Base-by-base conservation (phyloP, 2,888 invertebrate genomes). In the Lathronympha strigana region DNA sequence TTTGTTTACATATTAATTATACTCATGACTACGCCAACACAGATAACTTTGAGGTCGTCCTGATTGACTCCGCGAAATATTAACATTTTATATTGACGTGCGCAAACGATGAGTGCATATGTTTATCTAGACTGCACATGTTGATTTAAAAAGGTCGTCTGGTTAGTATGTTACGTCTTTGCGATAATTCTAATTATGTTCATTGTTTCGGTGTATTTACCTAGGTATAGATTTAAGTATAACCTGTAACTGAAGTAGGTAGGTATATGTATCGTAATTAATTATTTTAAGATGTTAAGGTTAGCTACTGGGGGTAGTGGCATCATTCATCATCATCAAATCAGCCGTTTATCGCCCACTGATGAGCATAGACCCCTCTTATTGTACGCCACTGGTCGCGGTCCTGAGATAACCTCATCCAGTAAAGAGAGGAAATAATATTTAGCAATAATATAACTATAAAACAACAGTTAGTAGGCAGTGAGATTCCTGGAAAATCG, bases 11-110 rank as follows among this genome's bases (percentile, higher is more conserved):
- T 50, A 64, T 49, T 64, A 51, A 38, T 53, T 64, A n/a, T n/a
- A 61, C 45, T 51, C 43, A 61, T 61, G 61, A 55, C 51, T 45
- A 38, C 25, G 55, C 38, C 17, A 33, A 33, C 51, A 51, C 45
- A n/a, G 63, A 58, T 67, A 63, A 63, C 63, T 60, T 67, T 66
- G 63, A 45, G 63, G 63, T 54, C 67, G 68, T 68, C 63, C 68
- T 51, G 67, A 68, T 67, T 67, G 67, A 67, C 68, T 62, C 25
- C 58, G 49, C 19, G 53, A 64, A 53, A 64, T 58, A 43, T 47
- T 61, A 47, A 36, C 64, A 64, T 33, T 53, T 54, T 66, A 47
- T 62, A 66, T 66, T 61, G 50, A 66, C 55, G 38, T 55, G 33
- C 47, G 19, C 19, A 43, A n/a, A 25, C 8, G 43, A 38, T 38